Base-by-base conservation (phyloP, 2,888 invertebrate species). In the Tholera decimalis region DNA sequence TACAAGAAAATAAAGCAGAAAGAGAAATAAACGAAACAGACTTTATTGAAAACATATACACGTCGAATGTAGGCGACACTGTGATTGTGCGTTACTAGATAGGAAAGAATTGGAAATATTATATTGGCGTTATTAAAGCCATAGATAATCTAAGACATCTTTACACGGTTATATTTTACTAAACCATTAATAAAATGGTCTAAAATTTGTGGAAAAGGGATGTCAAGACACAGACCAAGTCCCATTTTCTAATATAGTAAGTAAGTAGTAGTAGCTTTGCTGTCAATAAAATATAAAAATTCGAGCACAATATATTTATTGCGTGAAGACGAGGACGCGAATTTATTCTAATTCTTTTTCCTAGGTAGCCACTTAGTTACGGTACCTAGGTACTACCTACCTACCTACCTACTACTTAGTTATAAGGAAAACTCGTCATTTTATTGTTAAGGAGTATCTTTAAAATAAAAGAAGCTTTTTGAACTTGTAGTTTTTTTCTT, bases 101-200 rank as follows among this genome's bases (percentile, higher is more conserved):
- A 41, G 57, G 43, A 64, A 64, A 51, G 51, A 50, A 56, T 51
- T 64, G 64, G 64, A 57, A 57, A 57, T 64, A 64, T 57, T 64
- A 64, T 64, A 46, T 64, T 53, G 64, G 57, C 44, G 56, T 57
- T 43, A 57, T 64, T 30, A 50, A 51, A 57, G 33, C 41, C 37
- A 50, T 64, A 57, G 57, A 57, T 51, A 57, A 58, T 41, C 30
- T 49, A 49, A 49, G 49, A 49, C 39, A 51, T 57, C 37, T 39
- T 57, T 58, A 64, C 53, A 64, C 64, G 44, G 56, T 64, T 49
- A 56, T 51, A 57, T 64, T 64, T 50, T 64, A 57, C 57, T 58
- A 64, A 64, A 64, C 64, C 20, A 57, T n/a, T 64, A 57, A 49
- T 30, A 49, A 49, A 49, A 49, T 33, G 49, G 49, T 33, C 49